Conservation (phyloP, 2,888 invertebrate species). For the Strigamia transsilvanica region DNA sequence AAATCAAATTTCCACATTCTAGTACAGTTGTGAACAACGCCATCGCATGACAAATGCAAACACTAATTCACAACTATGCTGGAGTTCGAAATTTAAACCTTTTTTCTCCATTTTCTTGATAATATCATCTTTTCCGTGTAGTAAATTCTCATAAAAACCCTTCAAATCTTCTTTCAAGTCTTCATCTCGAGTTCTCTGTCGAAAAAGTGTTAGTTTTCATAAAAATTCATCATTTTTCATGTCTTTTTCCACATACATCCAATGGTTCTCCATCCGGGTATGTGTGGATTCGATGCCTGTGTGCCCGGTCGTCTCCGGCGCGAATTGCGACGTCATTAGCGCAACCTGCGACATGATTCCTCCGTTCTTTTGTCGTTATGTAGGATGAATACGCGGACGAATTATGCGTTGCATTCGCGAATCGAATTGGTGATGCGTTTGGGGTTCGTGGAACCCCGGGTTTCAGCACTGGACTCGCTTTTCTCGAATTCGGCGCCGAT, state of each 20-base stretch:
- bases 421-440: neutral
- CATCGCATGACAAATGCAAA: neutral
- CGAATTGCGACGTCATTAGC: neutral
- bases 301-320: neutral
- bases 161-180: slow-evolving; percentile 31
- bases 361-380: neutral
- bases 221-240: neutral
- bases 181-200: neutral
- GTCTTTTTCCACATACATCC: neutral
- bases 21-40: neutral
- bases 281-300: neutral
- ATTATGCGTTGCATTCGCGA: neutral
- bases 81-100: neutral
- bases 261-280: neutral
- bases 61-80: neutral
- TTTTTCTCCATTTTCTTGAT: slow-evolving; percentile 43
- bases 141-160: slow-evolving; percentile 41
- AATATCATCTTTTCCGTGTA: slow-evolving; percentile 42
- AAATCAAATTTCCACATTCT: neutral
- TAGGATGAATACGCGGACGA: neutral
- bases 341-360: neutral
- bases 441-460: neutral
- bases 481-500: slow-evolving; percentile 18
- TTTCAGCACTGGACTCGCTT: slow-evolving; percentile 14
- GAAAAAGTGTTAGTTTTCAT: neutral